Evolutionary conservation across 2,797 vertebrate genomes (phyloP).

Genomic region (Eptatretus atami): DNA sequence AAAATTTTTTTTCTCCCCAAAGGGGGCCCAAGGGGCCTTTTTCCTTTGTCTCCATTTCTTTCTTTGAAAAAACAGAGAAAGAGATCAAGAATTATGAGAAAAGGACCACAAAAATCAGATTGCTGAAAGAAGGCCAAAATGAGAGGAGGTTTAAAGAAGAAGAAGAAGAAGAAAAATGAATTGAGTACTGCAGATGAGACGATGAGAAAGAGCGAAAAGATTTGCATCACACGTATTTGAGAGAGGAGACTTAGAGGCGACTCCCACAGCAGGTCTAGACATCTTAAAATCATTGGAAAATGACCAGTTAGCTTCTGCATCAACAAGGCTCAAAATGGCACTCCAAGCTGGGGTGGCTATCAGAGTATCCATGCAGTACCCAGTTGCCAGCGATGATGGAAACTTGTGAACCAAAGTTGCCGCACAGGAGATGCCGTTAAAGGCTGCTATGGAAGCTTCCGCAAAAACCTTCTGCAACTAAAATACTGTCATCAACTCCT

Average conservation of each 20-base stretch:
- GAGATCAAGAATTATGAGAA: slow-evolving; percentile 13
- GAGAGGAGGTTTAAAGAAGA: slow-evolving; percentile 8
- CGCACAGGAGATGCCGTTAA: slow-evolving; percentile 21
- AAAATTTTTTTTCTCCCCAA: too few relatives aligned
- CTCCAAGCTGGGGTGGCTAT: slow-evolving; percentile 87
- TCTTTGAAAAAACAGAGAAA: slow-evolving; percentile 13
- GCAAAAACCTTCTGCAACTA: slow-evolving; percentile 16
- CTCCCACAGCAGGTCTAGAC: slow-evolving; percentile 60
- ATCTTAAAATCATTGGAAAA: slow-evolving; percentile 87
- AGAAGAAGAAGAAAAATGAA: slow-evolving; percentile 27
- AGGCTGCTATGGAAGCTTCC: slow-evolving; percentile 31
- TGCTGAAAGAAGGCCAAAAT: background rate
- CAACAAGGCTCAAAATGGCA: slow-evolving; percentile 86
- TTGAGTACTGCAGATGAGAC: slow-evolving; percentile 14
- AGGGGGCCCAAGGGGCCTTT: too few relatives aligned
- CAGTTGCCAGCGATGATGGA: slow-evolving; percentile 54
- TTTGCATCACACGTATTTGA: slow-evolving; percentile 42
- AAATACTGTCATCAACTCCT: slow-evolving; percentile 16
- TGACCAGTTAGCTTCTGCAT: slow-evolving; percentile 73
- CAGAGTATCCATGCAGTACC: slow-evolving; percentile 93
- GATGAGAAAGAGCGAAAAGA: slow-evolving; percentile 18
- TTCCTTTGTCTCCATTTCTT: background rate
- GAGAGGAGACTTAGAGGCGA: slow-evolving; percentile 68
- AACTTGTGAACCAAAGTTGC: slow-evolving; percentile 11
- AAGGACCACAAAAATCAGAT: slow-evolving; percentile 21